phyloP scores from a whole-genome alignment of 2,888 invertebrate species.

The Drosophila maculinotata region DNA sequence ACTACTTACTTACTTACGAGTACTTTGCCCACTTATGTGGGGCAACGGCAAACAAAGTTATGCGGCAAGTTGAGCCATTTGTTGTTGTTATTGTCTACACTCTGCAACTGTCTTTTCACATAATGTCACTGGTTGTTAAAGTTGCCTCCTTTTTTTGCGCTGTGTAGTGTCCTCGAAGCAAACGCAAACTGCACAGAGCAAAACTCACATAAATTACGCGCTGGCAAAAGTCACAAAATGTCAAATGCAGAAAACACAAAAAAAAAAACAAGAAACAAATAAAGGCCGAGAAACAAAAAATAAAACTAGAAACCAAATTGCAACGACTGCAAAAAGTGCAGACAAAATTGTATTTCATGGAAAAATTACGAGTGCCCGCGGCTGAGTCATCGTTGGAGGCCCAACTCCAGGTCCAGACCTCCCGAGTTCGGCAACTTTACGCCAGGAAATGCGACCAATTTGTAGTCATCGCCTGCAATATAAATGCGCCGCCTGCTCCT shows the following conservation, averaged over 20 bases:
- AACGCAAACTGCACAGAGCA: conserved; percentile 61
- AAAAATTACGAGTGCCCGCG: conserved; percentile 46
- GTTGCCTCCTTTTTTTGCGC: conserved; percentile 30
- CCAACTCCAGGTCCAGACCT: conserved; percentile 1
- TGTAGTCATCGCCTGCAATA: conserved; percentile 62
- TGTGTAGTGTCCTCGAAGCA: conserved; percentile 38
- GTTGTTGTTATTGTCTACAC: conserved; percentile 54
- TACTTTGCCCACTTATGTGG: conserved; percentile 72
- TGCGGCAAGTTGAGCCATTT: conserved; percentile 69
- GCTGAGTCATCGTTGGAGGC: conserved; percentile 42
- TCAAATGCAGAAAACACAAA: conserved; percentile 68
- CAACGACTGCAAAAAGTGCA: conserved; percentile 43
- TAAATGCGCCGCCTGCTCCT: conserved; percentile 18
- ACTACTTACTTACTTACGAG: conserved; percentile 65
- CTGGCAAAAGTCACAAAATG: conserved; percentile 74
- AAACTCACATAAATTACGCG: conserved; percentile 79
- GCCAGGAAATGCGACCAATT: conserved; percentile 70
- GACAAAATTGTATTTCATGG: conserved; percentile 35
- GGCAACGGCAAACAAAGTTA: conserved; percentile 65
- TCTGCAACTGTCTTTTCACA: conserved; percentile 65
- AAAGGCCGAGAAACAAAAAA: conserved; percentile 22
- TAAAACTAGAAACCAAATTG: conserved; percentile 57
- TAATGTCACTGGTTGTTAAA: conserved; percentile 66
- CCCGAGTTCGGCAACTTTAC: conserved; percentile 42
- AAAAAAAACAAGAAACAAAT: conserved; percentile 19